Evolutionary conservation across 2,113 vertebrate species (phyloP).

Genomic region (Morphnarchus princeps): DNA sequence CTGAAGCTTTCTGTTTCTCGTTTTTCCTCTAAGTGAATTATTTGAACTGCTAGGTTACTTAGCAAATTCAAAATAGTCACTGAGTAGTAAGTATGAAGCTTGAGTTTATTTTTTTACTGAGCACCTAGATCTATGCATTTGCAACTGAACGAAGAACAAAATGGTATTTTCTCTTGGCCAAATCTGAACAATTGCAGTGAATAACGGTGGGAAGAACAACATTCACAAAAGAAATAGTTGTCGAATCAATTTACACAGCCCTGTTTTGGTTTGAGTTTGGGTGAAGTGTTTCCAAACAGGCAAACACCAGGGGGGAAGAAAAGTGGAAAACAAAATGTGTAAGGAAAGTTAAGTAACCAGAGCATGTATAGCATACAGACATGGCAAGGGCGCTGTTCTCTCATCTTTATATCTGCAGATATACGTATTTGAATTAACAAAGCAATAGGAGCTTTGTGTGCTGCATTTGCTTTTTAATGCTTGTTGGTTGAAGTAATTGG

Average conservation of each 20-base stretch:
- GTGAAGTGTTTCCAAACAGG: not conserved
- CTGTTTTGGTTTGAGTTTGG: not conserved
- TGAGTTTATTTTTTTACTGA: not conserved
- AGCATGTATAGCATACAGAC: not conserved
- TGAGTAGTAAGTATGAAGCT: not conserved
- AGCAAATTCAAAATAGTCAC: not conserved
- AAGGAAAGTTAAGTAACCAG: not conserved
- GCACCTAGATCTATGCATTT: not conserved
- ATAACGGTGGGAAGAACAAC: not conserved
- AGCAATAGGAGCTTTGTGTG: not conserved
- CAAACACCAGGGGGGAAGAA: not conserved
- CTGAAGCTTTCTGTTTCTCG: not conserved
- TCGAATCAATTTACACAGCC: not conserved
- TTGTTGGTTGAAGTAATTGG: slow-evolving; percentile 23
- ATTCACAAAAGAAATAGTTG: not conserved
- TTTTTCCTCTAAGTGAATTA: not conserved
- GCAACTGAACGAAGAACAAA: not conserved
- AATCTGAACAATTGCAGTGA: not conserved
- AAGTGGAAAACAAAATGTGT: not conserved
- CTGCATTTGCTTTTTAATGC: not conserved
- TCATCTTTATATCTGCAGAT: not conserved
- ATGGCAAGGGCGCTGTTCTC: not conserved
- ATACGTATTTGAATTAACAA: not conserved
- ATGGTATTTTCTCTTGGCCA: not conserved
- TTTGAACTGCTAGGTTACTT: not conserved